phyloP scores from a whole-genome alignment of 1,140 invertebrate species.

The Theocolax elegans region DNA sequence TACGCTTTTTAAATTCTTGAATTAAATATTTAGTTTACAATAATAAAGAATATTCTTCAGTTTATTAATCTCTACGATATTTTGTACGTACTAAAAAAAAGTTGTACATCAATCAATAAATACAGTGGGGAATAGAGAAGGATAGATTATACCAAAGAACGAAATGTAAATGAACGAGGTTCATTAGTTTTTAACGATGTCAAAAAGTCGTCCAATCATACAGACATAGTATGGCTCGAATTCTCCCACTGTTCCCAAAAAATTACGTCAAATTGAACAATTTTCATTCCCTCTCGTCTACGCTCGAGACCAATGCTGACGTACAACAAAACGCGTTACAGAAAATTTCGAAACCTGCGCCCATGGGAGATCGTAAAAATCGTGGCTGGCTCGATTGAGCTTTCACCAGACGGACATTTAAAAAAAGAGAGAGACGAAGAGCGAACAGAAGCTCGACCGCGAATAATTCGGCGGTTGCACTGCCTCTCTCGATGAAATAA shows the following conservation, averaged over 20 bases:
- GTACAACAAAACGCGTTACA: slow-evolving; percentile 16
- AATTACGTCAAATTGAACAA: background rate
- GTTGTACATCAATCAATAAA: too few species aligned
- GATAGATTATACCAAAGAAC: too few species aligned
- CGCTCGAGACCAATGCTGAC: background rate
- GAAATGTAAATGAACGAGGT: too few species aligned
- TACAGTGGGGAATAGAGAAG: too few species aligned
- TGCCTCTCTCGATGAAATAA: slow-evolving; percentile 13
- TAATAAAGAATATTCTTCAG: too few species aligned
- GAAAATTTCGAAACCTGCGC: slow-evolving; percentile 10
- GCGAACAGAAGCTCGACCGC: background rate
- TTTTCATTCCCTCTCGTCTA: background rate
- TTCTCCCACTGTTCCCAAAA: background rate
- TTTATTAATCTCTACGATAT: too few species aligned
- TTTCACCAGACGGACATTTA: background rate
- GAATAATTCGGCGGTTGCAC: slow-evolving; percentile 14
- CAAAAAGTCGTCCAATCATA: slow-evolving; percentile 1
- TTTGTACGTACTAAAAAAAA: too few species aligned
- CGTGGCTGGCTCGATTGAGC: background rate
- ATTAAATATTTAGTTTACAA: too few species aligned
- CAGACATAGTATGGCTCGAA: too few species aligned
- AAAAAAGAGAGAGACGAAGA: background rate
- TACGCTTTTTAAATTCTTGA: too few species aligned
- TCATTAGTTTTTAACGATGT: too few species aligned
- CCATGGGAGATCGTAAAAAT: slow-evolving; percentile 21